A percentile compares a stretch with the other conserved stretches of the same genome.
Conservation (phyloP, 2,888 invertebrate species). For the Andrena camellia region DNA sequence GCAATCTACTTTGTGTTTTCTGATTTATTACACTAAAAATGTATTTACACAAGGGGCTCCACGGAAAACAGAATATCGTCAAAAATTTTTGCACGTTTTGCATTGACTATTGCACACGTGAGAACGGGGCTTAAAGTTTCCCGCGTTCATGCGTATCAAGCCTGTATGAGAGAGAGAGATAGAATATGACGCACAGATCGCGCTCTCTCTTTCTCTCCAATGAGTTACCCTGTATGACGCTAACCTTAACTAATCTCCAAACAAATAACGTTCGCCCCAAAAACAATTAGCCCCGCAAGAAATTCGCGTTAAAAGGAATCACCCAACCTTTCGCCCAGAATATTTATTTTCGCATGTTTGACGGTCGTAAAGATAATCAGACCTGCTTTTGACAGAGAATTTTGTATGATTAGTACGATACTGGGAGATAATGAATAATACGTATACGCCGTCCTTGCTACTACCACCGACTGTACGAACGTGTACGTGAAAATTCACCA, state of each 20-base stretch:
- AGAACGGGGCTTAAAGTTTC: not conserved
- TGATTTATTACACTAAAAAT: not conserved
- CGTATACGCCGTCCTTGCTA: not conserved
- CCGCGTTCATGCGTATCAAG: not conserved
- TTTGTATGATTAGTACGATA: not conserved
- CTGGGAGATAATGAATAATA: constrained; percentile 17
- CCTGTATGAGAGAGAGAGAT: not conserved
- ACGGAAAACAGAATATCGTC: not conserved
- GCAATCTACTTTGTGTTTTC: too few species aligned
- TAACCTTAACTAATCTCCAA: not conserved
- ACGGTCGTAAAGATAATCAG: not conserved
- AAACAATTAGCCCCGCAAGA: too few species aligned
- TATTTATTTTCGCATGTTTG: not conserved
- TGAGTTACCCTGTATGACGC: not conserved
- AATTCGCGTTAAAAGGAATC: too few species aligned
- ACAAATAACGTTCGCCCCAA: too few species aligned
- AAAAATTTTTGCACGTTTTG: not conserved
- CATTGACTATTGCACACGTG: not conserved
- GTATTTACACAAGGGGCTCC: not conserved
- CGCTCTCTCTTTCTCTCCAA: not conserved
- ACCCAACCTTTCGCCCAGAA: not conserved
- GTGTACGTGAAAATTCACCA: not conserved
- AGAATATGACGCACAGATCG: not conserved
- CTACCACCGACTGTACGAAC: not conserved
- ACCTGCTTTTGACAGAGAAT: not conserved